phyloP scores from a whole-genome alignment of 2,113 vertebrate genomes.

The Coturnix japonica region DNA sequence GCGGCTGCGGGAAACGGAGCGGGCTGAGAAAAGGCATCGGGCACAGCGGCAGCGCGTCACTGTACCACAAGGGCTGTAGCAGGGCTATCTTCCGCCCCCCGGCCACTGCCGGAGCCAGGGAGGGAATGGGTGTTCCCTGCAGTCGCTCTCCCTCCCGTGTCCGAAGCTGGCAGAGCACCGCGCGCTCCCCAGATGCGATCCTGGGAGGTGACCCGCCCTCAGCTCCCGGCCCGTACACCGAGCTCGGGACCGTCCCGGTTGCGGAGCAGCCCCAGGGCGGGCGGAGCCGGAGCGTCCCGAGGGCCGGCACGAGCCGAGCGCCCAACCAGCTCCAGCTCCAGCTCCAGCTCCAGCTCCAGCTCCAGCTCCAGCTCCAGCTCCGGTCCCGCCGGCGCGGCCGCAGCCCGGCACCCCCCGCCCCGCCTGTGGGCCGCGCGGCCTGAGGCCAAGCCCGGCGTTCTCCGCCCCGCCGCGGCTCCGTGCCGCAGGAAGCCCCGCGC shows the following conservation, averaged over 20 bases:
- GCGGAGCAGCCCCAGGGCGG: too few species aligned
- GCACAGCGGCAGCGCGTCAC: too few species aligned
- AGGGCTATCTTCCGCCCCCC: conserved; percentile 76
- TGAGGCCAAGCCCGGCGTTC: not conserved
- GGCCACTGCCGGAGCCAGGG: conserved; percentile 32
- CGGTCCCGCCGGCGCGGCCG: too few species aligned
- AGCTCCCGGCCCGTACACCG: too few species aligned
- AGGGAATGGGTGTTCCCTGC: conserved; percentile 79
- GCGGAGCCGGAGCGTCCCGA: too few species aligned
- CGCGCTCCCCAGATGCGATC: conserved; percentile 79
- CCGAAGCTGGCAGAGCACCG: conserved; percentile 78
- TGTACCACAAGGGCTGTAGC: conserved; percentile 36
- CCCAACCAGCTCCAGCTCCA: too few species aligned
- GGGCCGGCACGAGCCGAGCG: too few species aligned
- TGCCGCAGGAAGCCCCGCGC: not conserved
- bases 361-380: too few species aligned
- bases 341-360: too few species aligned
- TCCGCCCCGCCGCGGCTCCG: not conserved
- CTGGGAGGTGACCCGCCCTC: not conserved
- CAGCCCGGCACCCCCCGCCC: too few species aligned
- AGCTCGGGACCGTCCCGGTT: too few species aligned
- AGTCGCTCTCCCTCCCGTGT: conserved; percentile 74
- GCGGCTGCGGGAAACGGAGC: conserved; percentile 62
- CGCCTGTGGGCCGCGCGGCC: too few species aligned
- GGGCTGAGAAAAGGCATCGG: fast-evolving